These are phyloP conservation scores for Andrena cerasifolii DNA, from an alignment of 1,140 invertebrate species.

Conservation along the genomic window DNA sequence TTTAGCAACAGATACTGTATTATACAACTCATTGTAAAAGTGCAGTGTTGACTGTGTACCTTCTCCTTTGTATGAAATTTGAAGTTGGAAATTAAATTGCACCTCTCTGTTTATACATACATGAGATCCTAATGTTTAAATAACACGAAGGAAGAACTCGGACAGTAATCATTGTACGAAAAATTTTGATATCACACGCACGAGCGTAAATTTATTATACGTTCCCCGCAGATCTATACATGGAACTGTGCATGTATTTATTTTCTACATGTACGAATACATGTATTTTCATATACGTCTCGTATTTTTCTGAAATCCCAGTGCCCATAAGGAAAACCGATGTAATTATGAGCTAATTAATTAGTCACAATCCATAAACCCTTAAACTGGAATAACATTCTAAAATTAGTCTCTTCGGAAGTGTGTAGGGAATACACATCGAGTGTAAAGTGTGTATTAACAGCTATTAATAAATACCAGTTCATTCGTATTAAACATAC, in stretches of 20 bases:
- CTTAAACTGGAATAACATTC: constrained; percentile 43
- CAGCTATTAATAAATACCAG: constrained; percentile 48
- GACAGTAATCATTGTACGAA: not conserved
- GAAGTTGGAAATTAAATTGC: constrained; percentile 2
- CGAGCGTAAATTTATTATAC: constrained; percentile 6
- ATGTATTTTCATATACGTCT: constrained; percentile 41
- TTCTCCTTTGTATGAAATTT: constrained; percentile 6
- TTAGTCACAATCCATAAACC: constrained; percentile 67
- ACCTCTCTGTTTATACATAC: not conserved
- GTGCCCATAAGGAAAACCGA: constrained; percentile 27
- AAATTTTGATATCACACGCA: not conserved
- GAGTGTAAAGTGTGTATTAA: constrained; percentile 58
- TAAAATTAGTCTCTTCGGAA: constrained; percentile 55
- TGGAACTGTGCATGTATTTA: constrained; percentile 3
- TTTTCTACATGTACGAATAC: constrained; percentile 6
- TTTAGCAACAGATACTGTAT: constrained; percentile 48
- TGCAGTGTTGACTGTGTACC: constrained; percentile 29
- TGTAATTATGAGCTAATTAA: constrained; percentile 48
- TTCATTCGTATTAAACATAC: constrained; percentile 58
- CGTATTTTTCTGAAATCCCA: constrained; percentile 17
- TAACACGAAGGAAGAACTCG: not conserved
- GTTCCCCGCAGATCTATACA: not conserved
- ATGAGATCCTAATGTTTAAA: not conserved
- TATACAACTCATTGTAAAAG: constrained; percentile 35
- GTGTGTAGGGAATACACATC: constrained; percentile 36